phyloP scores from a whole-genome alignment of 2,888 invertebrate genomes.

The Caenorhabditis sp. region DNA sequence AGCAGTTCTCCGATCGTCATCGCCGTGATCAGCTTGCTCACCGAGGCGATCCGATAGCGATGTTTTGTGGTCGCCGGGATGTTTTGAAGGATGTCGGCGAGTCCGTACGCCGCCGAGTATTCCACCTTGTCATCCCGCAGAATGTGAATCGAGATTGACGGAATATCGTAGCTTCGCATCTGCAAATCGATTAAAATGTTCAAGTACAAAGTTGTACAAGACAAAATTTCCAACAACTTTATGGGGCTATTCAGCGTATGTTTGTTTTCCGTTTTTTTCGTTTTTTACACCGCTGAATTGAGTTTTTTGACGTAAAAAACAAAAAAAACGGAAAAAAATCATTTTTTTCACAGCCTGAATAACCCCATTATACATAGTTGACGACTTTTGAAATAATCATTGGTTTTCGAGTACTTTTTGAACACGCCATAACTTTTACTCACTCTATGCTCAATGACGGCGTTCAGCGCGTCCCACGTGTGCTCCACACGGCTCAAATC shows the following conservation, averaged over 20 bases:
- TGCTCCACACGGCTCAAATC: conserved; percentile 22
- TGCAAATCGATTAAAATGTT: conserved; percentile 10
- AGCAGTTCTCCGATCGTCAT: conserved; percentile 65
- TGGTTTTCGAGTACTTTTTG: background rate
- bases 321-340: no score
- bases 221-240: background rate
- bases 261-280: no score
- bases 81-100: conserved; percentile 60
- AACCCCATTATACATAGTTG: no score
- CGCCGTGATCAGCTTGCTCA: conserved; percentile 66
- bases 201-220: background rate
- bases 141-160: conserved; percentile 65
- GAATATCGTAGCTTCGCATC: conserved; percentile 65
- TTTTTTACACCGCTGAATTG: no score
- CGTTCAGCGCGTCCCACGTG: conserved; percentile 33
- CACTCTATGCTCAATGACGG: conserved; percentile 42
- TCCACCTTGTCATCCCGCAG: conserved; percentile 39
- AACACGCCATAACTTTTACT: background rate
- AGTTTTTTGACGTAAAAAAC: no score
- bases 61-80: conserved; percentile 47
- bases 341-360: no score
- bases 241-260: no score
- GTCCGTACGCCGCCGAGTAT: conserved; percentile 62
- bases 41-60: conserved; percentile 66
- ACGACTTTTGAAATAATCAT: background rate